Evolutionary conservation across 2,797 vertebrate species (phyloP).

Genomic region (Huso huso): DNA sequence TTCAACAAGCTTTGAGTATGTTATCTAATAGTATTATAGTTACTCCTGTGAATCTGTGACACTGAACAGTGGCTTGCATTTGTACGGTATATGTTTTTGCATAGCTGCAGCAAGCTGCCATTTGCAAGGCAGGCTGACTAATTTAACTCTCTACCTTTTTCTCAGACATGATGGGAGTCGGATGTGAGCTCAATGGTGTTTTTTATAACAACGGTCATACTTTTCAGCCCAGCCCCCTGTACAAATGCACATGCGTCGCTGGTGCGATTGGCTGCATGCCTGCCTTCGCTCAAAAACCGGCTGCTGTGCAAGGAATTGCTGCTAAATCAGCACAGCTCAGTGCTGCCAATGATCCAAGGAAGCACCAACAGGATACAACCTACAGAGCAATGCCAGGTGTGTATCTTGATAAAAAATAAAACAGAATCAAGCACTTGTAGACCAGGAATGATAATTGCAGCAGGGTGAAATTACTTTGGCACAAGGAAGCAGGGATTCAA

Average conservation of each 20-base stretch:
- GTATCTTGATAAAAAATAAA: constrained; percentile 31
- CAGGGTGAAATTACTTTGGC: constrained; percentile 16
- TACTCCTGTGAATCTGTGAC: too few species aligned
- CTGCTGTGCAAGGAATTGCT: constrained; percentile 19
- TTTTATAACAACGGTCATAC: constrained; percentile 81
- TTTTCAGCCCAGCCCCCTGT: constrained; percentile 79
- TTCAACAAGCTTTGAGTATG: too few species aligned
- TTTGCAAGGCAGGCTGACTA: too few species aligned
- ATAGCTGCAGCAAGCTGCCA: too few species aligned
- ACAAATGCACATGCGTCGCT: constrained; percentile 83
- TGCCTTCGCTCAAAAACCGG: constrained; percentile 62
- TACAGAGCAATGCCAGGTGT: constrained; percentile 79
- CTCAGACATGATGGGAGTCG: constrained; percentile 83
- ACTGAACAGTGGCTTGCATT: too few species aligned
- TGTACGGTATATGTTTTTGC: too few species aligned
- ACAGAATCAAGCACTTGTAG: neutral
- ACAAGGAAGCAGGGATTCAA: constrained; percentile 2
- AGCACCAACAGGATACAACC: constrained; percentile 59
- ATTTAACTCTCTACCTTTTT: neutral
- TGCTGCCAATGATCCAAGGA: constrained; percentile 41
- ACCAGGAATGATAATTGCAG: constrained; percentile 24
- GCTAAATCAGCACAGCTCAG: constrained; percentile 40
- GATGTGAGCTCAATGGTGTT: constrained; percentile 79
- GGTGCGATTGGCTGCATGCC: constrained; percentile 88
- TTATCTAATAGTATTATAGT: too few species aligned